Base-by-base conservation (phyloP, 2,113 vertebrate genomes). In the Xerus inauris region DNA sequence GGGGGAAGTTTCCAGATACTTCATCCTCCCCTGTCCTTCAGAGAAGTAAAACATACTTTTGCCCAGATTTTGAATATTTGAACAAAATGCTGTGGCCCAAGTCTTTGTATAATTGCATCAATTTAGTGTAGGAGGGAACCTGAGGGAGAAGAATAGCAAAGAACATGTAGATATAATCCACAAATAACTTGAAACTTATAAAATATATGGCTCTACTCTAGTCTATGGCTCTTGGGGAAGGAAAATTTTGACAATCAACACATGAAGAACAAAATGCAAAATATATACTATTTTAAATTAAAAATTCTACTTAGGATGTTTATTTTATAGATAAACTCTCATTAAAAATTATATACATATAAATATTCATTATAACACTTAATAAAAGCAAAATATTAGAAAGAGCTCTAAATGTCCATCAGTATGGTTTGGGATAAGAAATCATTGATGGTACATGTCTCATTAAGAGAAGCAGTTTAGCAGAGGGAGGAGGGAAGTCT, bases 151-250 rank as follows among this genome's bases (percentile, higher is more conserved):
- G n/a, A 89, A 86, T 92, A 87, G 76, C 16, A 85, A 90, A 94
- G 49, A 96, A 79, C 75, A 69, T 38, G 47, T 35, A 76, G 57
- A 83, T 54, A 75, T 0, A 6, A 22, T 87, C 42, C 35, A 51
- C 87, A 97, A 91, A 64, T 86, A 96, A 65, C 28, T 89, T 83
- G 49, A 86, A 86, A 80, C 64, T 65, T 91, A 30, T 76, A 75
- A 77, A 85, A 75, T 76, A 59, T 24, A 49, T 67, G 32, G 28
- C 13, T 94, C 94, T 86, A 49, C 72, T 81, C 8, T 76, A 75
- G 87, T 45, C 32, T 47, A 28, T 32, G 24, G 32, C 17, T 94
- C 3, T 88, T 62, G 7, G 57, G 35, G 17, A 90, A 85, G 81
- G 90, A 59, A 65, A 80, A 84, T 72, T 94, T n/a, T 72, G 49